Evolutionary conservation across 2,113 vertebrate genomes (phyloP).

Genomic region (Leucoraja erinaceus): DNA sequence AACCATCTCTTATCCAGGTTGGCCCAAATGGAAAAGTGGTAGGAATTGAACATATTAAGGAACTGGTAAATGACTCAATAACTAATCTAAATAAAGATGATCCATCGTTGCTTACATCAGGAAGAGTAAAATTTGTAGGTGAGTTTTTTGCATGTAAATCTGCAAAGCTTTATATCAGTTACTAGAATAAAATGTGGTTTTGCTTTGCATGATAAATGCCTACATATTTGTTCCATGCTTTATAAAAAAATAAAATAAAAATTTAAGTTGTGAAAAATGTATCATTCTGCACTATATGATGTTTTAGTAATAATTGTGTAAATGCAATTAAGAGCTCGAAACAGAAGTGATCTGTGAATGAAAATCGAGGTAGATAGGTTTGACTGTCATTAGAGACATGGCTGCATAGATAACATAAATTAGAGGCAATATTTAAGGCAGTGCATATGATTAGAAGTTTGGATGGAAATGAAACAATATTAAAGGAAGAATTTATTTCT

Average conservation of each 20-base stretch:
- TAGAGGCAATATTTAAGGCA: no score
- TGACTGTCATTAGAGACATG: no score
- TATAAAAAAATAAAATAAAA: no score
- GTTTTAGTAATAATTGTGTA: no score
- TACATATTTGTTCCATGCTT: background rate
- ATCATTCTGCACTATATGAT: background rate
- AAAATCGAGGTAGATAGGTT: no score
- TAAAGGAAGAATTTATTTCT: no score
- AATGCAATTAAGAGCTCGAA: no score
- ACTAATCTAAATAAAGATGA: constrained; percentile 95
- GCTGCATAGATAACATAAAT: no score
- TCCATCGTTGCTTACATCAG: constrained; percentile 81
- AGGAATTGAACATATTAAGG: constrained; percentile 98
- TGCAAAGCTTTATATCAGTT: background rate
- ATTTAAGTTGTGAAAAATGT: background rate
- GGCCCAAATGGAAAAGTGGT: constrained; percentile 87
- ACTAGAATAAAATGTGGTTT: background rate
- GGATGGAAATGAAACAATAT: no score
- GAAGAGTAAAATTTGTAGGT: constrained; percentile 84
- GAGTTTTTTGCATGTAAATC: constrained; percentile 44
- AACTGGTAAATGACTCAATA: constrained; percentile 92
- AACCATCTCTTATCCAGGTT: constrained; percentile 67
- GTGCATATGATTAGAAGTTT: no score
- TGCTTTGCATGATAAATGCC: background rate
- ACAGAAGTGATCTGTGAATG: no score